A percentile compares a stretch with the other conserved stretches of the same genome.
These are phyloP conservation scores for Dendrocincla fuliginosa DNA, from an alignment of 2,797 vertebrate genomes.

Conservation along the genomic window DNA sequence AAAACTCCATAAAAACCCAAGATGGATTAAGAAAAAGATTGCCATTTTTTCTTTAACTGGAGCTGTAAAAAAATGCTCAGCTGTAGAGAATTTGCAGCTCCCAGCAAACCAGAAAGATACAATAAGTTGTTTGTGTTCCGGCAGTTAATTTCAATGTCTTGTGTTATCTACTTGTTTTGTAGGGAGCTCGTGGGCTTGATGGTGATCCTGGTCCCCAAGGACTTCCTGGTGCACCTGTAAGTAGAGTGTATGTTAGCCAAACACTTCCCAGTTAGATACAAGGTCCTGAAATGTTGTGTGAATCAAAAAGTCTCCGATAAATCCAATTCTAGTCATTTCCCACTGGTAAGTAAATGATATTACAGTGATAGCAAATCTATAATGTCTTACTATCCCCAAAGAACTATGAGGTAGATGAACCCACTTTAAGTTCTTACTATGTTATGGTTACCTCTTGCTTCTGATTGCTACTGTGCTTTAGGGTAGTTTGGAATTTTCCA, in stretches of 20 bases:
- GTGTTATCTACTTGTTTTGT: slow-evolving; percentile 8
- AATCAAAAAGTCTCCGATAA: background rate
- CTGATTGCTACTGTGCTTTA: background rate
- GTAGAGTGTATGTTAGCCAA: slow-evolving; percentile 46
- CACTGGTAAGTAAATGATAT: background rate
- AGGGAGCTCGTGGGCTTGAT: slow-evolving; percentile 91
- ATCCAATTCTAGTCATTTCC: background rate
- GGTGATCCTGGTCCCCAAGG: slow-evolving; percentile 91
- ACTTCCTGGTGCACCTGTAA: slow-evolving; percentile 88
- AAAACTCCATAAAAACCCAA: background rate
- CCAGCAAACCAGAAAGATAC: background rate
- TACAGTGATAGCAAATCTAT: background rate
- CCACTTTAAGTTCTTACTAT: background rate
- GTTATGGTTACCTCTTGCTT: background rate
- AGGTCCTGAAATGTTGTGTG: background rate
- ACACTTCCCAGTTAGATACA: background rate
- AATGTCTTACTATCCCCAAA: background rate
- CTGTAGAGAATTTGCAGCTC: background rate
- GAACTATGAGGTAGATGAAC: background rate
- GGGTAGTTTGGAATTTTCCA: background rate
- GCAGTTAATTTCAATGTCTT: background rate
- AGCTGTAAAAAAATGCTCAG: background rate
- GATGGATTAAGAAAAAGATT: background rate
- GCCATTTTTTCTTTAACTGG: too few species aligned
- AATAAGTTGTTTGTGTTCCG: background rate